Percentiles rank a stretch among this genome's conserved stretches.
Evolutionary conservation across 2,888 invertebrate genomes (phyloP).

Genomic region (Lithophane ornitopus): DNA sequence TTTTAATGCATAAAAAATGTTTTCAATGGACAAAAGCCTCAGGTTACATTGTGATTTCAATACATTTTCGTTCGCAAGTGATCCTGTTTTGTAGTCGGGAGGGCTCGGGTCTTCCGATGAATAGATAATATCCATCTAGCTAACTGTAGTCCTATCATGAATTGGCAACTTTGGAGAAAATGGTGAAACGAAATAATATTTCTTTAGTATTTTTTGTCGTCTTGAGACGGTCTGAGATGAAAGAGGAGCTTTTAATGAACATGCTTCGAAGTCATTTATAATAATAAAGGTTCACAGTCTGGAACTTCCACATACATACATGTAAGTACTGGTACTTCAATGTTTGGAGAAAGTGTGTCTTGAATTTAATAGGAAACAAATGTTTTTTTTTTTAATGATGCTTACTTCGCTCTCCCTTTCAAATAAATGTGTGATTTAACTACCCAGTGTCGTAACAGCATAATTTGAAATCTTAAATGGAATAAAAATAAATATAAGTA

Average conservation of each 20-base stretch:
- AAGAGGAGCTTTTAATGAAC: conserved; percentile 64
- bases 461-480: not conserved
- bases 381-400: not conserved
- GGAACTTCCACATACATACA: conserved; percentile 1
- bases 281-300: conserved; percentile 46
- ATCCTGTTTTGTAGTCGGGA: conserved; percentile 84
- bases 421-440: not conserved
- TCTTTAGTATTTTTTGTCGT: conserved; percentile 71
- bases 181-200: conserved; percentile 70
- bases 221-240: conserved; percentile 65
- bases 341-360: conserved; percentile 2
- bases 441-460: not conserved
- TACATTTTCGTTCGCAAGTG: conserved; percentile 88
- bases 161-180: conserved; percentile 81
- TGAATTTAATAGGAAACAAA: conserved; percentile 15
- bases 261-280: conserved; percentile 46
- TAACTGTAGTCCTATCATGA: conserved; percentile 85
- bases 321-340: conserved; percentile 27
- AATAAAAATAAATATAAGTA: not conserved
- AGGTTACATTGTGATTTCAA: conserved; percentile 89
- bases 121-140: conserved; percentile 88
- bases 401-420: not conserved
- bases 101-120: conserved; percentile 83
- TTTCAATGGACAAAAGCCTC: conserved; percentile 83
- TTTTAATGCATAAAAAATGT: conserved; percentile 79